phyloP scores from a whole-genome alignment of 2,888 invertebrate species.

The Coenonympha glycerion region DNA sequence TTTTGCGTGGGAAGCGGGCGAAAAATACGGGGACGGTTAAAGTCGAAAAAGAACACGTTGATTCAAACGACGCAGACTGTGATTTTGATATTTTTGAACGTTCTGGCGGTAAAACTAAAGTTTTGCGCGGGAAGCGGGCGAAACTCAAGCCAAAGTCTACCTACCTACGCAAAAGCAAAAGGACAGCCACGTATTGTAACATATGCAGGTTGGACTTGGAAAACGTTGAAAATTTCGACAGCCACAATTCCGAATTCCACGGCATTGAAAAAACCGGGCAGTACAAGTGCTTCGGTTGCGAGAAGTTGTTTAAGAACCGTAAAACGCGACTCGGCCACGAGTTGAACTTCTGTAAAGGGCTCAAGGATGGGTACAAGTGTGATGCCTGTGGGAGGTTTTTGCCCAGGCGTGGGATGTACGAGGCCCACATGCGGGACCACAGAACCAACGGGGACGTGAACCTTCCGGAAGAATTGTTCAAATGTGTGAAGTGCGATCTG shows the following conservation, averaged over 20 bases:
- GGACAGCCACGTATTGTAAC: conserved; percentile 48
- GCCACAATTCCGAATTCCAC: conserved; percentile 49
- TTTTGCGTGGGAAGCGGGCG: conserved; percentile 26
- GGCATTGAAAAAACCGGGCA: conserved; percentile 45
- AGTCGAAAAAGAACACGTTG: conserved; percentile 25
- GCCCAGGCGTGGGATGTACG: conserved; percentile 48
- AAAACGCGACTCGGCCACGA: conserved; percentile 53
- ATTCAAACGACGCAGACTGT: background rate
- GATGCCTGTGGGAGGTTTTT: conserved; percentile 46
- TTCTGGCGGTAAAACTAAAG: conserved; percentile 23
- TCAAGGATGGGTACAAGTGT: conserved; percentile 61
- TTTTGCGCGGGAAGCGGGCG: conserved; percentile 26
- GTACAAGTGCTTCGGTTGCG: conserved; percentile 63
- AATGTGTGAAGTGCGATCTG: conserved; percentile 50
- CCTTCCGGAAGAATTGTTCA: conserved; percentile 48
- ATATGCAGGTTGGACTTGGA: conserved; percentile 49
- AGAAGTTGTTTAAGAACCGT: conserved; percentile 48
- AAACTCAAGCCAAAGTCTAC: conserved; percentile 35
- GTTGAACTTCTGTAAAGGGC: conserved; percentile 49
- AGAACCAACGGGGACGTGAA: conserved; percentile 40
- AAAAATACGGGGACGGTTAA: conserved; percentile 28
- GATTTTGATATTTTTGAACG: conserved; percentile 24
- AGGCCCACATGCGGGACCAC: conserved; percentile 53
- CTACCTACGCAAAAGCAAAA: conserved; percentile 26
- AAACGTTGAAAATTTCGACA: conserved; percentile 33